A percentile compares a stretch with the other conserved stretches of the same genome.
These are phyloP conservation scores for Saccopteryx bilineata DNA, from an alignment of 2,113 vertebrate species.

Conservation along the genomic window DNA sequence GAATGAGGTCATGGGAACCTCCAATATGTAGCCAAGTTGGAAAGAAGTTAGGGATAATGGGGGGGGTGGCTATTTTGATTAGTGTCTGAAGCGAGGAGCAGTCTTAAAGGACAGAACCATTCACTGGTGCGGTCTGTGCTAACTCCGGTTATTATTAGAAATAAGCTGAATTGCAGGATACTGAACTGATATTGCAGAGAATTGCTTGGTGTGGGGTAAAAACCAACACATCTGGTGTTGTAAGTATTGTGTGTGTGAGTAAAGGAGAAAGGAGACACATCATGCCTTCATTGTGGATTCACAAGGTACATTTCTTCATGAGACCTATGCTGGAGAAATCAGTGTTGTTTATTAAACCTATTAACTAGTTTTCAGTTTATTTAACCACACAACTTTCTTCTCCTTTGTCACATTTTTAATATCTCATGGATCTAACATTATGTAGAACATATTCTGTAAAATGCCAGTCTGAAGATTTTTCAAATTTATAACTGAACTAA, in stretches of 20 bases:
- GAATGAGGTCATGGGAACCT: not conserved
- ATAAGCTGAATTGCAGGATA: not conserved
- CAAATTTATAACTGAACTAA: slow-evolving; percentile 54
- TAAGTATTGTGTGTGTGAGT: not conserved
- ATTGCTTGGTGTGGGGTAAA: not conserved
- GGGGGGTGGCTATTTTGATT: not conserved
- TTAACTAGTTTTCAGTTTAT: not conserved
- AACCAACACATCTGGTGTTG: not conserved
- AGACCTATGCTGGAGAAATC: not conserved
- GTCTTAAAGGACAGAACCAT: not conserved
- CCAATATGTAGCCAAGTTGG: not conserved
- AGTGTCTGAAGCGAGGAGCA: not conserved
- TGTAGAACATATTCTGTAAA: slow-evolving; percentile 50
- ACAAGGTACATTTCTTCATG: not conserved
- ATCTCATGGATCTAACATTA: slow-evolving; percentile 47
- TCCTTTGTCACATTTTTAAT: not conserved
- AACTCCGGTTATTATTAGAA: not conserved
- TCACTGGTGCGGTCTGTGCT: not conserved
- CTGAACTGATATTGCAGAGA: not conserved
- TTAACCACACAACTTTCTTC: not conserved
- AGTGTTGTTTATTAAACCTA: not conserved
- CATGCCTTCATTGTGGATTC: not conserved
- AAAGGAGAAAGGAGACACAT: not conserved
- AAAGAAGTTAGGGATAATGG: not conserved
- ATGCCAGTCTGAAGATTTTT: slow-evolving; percentile 49